Evolutionary conservation across 2,113 vertebrate genomes (phyloP).

Genomic region (Sander lucioperca): DNA sequence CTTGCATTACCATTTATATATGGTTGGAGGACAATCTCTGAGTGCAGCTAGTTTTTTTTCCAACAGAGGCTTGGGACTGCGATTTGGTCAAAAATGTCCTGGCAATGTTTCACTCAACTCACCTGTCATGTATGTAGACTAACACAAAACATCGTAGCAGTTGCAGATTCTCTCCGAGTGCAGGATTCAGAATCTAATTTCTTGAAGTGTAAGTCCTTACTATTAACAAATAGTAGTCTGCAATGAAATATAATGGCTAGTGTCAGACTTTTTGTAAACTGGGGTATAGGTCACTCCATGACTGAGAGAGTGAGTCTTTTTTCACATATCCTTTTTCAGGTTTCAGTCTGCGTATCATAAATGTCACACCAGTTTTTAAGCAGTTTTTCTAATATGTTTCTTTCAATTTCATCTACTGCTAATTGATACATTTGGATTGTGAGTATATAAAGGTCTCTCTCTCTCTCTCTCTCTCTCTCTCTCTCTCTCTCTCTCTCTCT

Average conservation of each 20-base stretch:
- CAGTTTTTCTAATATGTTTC: background rate
- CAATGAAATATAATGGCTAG: too few relatives aligned
- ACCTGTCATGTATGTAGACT: background rate
- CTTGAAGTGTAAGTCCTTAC: background rate
- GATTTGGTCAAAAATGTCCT: background rate
- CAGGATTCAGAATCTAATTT: too few relatives aligned
- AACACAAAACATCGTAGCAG: background rate
- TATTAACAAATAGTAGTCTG: background rate
- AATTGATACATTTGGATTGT: background rate
- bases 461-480: background rate
- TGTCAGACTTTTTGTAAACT: too few relatives aligned
- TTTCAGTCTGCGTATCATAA: background rate
- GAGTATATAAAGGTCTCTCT: background rate
- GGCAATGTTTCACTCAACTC: background rate
- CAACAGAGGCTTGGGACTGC: background rate
- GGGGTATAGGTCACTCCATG: too few relatives aligned
- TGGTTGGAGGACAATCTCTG: background rate
- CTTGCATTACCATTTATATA: background rate
- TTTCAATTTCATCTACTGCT: background rate
- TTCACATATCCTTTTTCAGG: too few relatives aligned
- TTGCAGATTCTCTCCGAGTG: background rate
- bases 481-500: background rate
- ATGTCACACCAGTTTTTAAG: background rate
- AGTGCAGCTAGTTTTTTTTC: too few relatives aligned
- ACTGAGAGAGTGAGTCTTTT: too few relatives aligned